Evolutionary conservation across 2,888 invertebrate species (phyloP), one percentile per base, ranked within the genome.

Genomic region (Amphipyra berbera): DNA sequence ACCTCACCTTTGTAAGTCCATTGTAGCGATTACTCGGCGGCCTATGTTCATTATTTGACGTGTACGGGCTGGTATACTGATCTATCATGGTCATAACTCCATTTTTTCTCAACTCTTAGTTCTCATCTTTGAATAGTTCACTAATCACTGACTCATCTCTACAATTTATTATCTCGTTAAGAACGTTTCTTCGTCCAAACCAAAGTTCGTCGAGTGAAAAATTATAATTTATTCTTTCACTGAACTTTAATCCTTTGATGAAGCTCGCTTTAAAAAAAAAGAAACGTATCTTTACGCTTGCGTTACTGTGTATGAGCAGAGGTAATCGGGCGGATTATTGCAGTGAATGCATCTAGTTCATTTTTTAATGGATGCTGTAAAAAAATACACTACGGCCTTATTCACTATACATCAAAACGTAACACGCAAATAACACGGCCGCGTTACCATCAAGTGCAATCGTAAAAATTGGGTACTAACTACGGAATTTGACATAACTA

Each of bases 181-280:
- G 4, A 46, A 15, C 75, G 70, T 58, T 74, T 74, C 68, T 68
- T 72, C 55, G 55, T 15, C 21, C 13, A 7, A 30, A 27, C 42
- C n/a, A 14, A 44, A 58, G 62, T 68, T 52, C 55, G 68, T 48
- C 56, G 50, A 55, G 57, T 50, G 57, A 59, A 66, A 73, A 76
- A 76, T 75, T 76, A 65, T 64, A 76, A 69, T 69, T 61, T 58
- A 67, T 77, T 57, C 54, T 54, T 61, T 61, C 66, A 62, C 59
- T 69, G 73, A 66, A 63, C 74, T 68, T 65, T 72, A 61, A 59
- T 63, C 60, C 61, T 63, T 63, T 71, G 61, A 62, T 59, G 53
- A 68, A 64, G 49, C 27, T n/a, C 59, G 45, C 33, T 62, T 50
- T 49, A 42, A 15, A 12, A 30, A 53, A 38, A 61, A 44, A 53